phyloP scores from a whole-genome alignment of 2,888 invertebrate species.

The Pseudolycoriella hygida region DNA sequence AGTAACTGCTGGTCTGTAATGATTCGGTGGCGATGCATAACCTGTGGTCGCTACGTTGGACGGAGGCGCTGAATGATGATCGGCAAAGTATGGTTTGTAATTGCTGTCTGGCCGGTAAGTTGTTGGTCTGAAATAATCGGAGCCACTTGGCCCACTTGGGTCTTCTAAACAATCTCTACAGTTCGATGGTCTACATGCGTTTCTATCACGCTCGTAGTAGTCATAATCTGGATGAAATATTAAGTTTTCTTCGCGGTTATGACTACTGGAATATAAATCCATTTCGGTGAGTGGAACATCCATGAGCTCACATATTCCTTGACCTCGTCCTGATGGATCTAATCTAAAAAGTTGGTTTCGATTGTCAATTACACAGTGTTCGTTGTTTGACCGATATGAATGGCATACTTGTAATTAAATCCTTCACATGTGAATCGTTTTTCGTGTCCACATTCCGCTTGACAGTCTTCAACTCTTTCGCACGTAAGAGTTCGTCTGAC shows the following conservation, averaged over 20 bases:
- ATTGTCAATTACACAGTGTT: not conserved
- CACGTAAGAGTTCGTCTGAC: slow-evolving; percentile 50
- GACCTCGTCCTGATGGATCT: slow-evolving; percentile 48
- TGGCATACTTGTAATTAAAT: slow-evolving; percentile 53
- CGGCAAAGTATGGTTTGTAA: slow-evolving; percentile 13
- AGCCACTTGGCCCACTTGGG: not conserved
- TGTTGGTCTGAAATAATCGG: slow-evolving; percentile 8
- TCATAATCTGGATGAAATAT: slow-evolving; percentile 47
- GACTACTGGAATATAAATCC: slow-evolving; percentile 34
- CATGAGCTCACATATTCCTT: slow-evolving; percentile 61
- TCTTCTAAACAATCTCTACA: slow-evolving; percentile 22
- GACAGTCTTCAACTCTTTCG: slow-evolving; percentile 57
- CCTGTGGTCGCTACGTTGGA: slow-evolving; percentile 13
- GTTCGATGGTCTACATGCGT: slow-evolving; percentile 36
- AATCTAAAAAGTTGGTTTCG: slow-evolving; percentile 39
- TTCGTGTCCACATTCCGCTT: slow-evolving; percentile 55
- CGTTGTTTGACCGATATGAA: too few species aligned
- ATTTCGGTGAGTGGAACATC: slow-evolving; percentile 51
- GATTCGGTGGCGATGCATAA: slow-evolving; percentile 13
- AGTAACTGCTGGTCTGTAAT: slow-evolving; percentile 14
- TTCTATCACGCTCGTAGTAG: slow-evolving; percentile 60
- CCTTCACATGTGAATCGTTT: slow-evolving; percentile 62
- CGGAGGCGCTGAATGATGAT: slow-evolving; percentile 10
- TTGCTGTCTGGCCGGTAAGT: slow-evolving; percentile 16
- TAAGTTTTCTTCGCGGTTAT: slow-evolving; percentile 32